phyloP scores from a whole-genome alignment of 1,140 invertebrate genomes.

The Pentalonia nigronervosa region DNA sequence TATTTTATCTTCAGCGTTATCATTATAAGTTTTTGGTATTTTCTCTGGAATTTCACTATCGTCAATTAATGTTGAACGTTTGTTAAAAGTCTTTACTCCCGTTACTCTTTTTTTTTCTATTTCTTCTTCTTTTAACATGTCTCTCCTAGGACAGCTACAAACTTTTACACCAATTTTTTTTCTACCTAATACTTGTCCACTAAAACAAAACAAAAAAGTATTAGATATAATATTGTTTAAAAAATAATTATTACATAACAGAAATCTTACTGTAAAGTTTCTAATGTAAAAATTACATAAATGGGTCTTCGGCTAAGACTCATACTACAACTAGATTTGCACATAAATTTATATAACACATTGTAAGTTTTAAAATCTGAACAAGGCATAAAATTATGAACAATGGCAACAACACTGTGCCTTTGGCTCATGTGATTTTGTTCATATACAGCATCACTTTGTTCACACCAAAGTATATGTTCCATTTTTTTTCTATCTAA shows the following conservation, averaged over 20 bases:
- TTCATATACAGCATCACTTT: conserved; percentile 66
- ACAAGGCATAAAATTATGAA: conserved; percentile 23
- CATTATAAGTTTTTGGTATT: not conserved
- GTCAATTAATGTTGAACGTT: not conserved
- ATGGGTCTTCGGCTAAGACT: conserved; percentile 81
- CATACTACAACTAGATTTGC: conserved; percentile 79
- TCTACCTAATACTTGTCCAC: conserved; percentile 71
- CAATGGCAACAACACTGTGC: conserved; percentile 63
- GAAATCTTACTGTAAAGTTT: conserved; percentile 66
- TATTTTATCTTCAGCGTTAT: not conserved
- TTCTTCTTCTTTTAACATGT: conserved; percentile 75
- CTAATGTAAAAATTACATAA: conserved; percentile 80
- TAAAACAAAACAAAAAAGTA: conserved; percentile 62
- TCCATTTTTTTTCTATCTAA: conserved; percentile 58
- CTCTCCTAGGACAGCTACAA: conserved; percentile 84
- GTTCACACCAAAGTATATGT: conserved; percentile 70
- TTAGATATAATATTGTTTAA: not conserved
- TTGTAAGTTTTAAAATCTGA: conserved; percentile 59
- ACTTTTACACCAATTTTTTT: conserved; percentile 74
- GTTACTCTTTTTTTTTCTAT: conserved; percentile 14
- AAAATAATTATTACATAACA: not conserved
- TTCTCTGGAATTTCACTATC: not conserved
- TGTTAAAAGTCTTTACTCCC: not conserved
- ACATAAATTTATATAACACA: conserved; percentile 78
- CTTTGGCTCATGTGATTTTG: conserved; percentile 66